Evolutionary conservation across 2,113 vertebrate genomes (phyloP).

Genomic region (Neolamprologus toae): DNA sequence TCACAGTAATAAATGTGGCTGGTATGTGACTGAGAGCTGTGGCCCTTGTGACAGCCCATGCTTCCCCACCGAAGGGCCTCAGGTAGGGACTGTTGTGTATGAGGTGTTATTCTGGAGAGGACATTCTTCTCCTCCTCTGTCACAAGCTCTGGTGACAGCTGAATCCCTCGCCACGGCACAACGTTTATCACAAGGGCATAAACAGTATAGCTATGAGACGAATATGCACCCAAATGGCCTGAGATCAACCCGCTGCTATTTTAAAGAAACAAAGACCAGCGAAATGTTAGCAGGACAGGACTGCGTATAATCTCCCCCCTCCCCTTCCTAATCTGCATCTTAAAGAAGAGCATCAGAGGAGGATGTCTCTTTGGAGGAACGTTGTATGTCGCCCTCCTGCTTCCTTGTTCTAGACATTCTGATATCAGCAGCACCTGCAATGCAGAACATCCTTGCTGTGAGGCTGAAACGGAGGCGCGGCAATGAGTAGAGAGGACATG

Average conservation of each 20-base stretch:
- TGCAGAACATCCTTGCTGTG: constrained; percentile 40
- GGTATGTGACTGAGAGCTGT: constrained; percentile 8
- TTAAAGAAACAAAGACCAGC: not conserved
- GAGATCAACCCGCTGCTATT: not conserved
- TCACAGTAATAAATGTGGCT: constrained; percentile 42
- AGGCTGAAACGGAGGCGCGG: not conserved
- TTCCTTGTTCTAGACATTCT: constrained; percentile 47
- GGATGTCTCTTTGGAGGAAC: not conserved
- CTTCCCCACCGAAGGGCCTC: not conserved
- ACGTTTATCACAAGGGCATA: not conserved
- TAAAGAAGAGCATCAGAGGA: not conserved
- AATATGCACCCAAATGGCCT: not conserved
- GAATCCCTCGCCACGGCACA: not conserved
- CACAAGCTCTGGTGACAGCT: not conserved
- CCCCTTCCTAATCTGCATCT: not conserved
- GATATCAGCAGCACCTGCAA: constrained; percentile 54
- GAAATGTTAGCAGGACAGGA: not conserved
- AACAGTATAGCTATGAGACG: not conserved
- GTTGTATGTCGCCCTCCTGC: not conserved
- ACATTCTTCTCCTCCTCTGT: not conserved
- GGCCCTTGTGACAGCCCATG: not conserved
- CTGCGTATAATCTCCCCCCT: not conserved
- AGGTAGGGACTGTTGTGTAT: not conserved
- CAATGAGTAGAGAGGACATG: not conserved
- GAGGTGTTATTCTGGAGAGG: not conserved